Conservation (phyloP, 2,113 vertebrate species). For the Trematocara stigmaticum region DNA sequence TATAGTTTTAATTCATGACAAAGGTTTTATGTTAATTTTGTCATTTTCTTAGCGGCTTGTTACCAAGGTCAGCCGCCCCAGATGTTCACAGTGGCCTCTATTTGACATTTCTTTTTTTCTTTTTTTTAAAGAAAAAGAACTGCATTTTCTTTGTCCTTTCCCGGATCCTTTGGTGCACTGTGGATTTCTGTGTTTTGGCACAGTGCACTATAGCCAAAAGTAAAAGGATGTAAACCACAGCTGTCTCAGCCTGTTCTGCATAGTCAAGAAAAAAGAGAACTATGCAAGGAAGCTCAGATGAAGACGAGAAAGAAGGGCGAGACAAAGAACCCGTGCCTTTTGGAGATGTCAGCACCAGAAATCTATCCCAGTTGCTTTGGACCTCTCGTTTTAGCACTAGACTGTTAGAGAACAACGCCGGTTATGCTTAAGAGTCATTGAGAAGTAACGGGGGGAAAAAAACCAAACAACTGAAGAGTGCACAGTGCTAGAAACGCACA, state of each 20-base stretch:
- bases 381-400: background rate
- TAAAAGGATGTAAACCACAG: constrained; percentile 6
- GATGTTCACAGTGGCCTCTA: background rate
- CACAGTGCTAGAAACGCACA: background rate
- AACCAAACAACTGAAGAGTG: background rate
- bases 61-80: background rate
- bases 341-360: constrained; percentile 15
- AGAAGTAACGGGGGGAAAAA: accelerated
- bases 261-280: background rate
- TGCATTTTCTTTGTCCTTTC: background rate
- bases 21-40: background rate
- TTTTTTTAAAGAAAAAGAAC: background rate
- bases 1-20: background rate
- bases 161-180: background rate
- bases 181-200: constrained; percentile 33
- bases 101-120: background rate
- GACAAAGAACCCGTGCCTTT: background rate
- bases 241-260: background rate
- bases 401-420: constrained; percentile 22
- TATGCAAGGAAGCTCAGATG: background rate
- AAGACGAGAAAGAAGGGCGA: background rate
- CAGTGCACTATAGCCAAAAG: background rate
- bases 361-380: constrained; percentile 1
- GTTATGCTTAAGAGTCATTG: constrained; percentile 18
- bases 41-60: background rate